A percentile compares a stretch with the other conserved stretches of the same genome.
phyloP scores from a whole-genome alignment of 2,888 invertebrate species.

The Aproaerema taeniolella region DNA sequence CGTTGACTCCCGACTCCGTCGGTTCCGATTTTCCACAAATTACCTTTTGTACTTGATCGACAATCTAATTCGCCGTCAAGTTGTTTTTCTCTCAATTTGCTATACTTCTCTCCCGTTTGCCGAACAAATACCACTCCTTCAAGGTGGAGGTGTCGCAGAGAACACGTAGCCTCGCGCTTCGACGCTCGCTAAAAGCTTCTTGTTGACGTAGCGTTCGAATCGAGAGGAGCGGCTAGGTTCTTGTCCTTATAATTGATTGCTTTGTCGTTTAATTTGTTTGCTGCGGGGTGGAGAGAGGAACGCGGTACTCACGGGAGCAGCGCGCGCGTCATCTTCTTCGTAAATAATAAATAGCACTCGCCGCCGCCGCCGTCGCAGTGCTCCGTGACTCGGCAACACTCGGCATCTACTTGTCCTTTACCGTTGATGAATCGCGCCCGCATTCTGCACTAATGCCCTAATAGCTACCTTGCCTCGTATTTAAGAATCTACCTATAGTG shows the following conservation, averaged over 20 bases:
- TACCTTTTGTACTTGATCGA: slow-evolving; percentile 64
- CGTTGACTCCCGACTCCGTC: slow-evolving; percentile 63
- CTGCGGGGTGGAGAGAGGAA: slow-evolving; percentile 44
- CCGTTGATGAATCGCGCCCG: slow-evolving; percentile 37
- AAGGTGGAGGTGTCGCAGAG: slow-evolving; percentile 41
- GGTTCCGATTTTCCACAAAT: slow-evolving; percentile 63
- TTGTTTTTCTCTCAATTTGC: slow-evolving; percentile 50
- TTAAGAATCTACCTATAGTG: too few species aligned
- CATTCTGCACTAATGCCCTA: slow-evolving; percentile 28
- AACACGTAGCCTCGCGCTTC: slow-evolving; percentile 55
- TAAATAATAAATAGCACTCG: slow-evolving; percentile 66
- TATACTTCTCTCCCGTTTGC: slow-evolving; percentile 31
- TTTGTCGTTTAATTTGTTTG: slow-evolving; percentile 77
- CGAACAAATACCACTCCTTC: slow-evolving; percentile 51
- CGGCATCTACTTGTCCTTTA: slow-evolving; percentile 38
- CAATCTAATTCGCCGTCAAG: slow-evolving; percentile 60
- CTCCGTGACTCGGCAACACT: slow-evolving; percentile 25
- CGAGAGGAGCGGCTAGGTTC: slow-evolving; percentile 61
- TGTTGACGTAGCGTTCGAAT: slow-evolving; percentile 74
- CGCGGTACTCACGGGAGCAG: slow-evolving; percentile 60
- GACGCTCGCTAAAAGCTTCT: slow-evolving; percentile 72
- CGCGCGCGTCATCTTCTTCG: slow-evolving; percentile 55
- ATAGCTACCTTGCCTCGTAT: slow-evolving; percentile 17
- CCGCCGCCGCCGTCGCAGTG: slow-evolving; percentile 23
- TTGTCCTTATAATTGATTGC: slow-evolving; percentile 76